These are phyloP conservation scores for Gandaritis pyraliata DNA, from an alignment of 2,888 invertebrate species.

Conservation along the genomic window DNA sequence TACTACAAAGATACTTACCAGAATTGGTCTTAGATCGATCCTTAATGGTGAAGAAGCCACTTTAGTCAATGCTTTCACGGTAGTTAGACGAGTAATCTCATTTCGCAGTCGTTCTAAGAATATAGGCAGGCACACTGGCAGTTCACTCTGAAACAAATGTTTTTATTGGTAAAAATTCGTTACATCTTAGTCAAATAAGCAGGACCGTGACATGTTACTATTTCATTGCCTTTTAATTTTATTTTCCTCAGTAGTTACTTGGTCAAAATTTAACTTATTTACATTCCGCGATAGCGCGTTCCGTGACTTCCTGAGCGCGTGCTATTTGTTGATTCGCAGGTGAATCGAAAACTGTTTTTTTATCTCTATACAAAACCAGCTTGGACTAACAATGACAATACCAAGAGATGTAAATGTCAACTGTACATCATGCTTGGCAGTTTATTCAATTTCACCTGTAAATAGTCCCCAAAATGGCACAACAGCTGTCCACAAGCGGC, in stretches of 20 bases:
- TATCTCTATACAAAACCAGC: too few species aligned
- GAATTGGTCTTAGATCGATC: slow-evolving; percentile 92
- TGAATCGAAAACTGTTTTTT: too few species aligned
- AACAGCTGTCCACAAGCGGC: slow-evolving; percentile 98
- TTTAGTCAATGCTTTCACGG: slow-evolving; percentile 97
- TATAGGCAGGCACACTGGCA: slow-evolving; percentile 95
- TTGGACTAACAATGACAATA: too few species aligned
- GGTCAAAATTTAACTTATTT: too few species aligned
- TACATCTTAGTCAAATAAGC: too few species aligned
- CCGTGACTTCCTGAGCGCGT: too few species aligned
- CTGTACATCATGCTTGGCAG: not conserved
- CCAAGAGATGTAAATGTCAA: too few species aligned
- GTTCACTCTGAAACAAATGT: slow-evolving; percentile 82
- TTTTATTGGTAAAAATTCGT: not conserved
- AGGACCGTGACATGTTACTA: too few species aligned
- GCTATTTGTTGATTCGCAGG: too few species aligned
- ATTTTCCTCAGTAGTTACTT: too few species aligned
- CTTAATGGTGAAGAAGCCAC: slow-evolving; percentile 95
- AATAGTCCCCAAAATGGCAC: slow-evolving; percentile 94
- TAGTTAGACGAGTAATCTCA: slow-evolving; percentile 98
- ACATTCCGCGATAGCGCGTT: too few species aligned
- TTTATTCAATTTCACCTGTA: slow-evolving; percentile 77
- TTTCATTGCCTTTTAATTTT: too few species aligned
- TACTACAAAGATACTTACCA: slow-evolving; percentile 78
- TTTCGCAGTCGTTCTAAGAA: slow-evolving; percentile 97